Percentiles rank a stretch among this genome's conserved stretches.
phyloP scores from a whole-genome alignment of 2,888 invertebrate genomes.

The Myopa testacea region DNA sequence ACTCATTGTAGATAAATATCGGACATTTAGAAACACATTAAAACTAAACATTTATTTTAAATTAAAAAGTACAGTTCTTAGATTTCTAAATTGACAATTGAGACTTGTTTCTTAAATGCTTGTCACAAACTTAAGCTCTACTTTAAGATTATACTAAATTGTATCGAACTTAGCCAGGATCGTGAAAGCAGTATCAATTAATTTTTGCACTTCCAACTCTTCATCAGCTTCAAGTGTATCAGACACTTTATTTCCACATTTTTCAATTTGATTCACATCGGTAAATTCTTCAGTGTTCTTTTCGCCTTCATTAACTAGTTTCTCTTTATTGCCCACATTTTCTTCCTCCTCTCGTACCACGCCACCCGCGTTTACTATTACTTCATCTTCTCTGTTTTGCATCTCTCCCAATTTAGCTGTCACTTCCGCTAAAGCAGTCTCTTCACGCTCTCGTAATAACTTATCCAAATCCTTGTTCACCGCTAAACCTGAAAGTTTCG shows the following conservation, averaged over 20 bases:
- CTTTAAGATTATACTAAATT: neutral
- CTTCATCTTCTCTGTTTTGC: constrained; percentile 31
- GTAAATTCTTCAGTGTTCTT: no score
- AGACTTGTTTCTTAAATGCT: neutral
- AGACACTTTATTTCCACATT: neutral
- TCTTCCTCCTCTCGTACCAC: neutral
- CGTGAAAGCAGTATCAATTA: no score
- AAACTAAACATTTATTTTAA: constrained; percentile 20
- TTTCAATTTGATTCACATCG: neutral
- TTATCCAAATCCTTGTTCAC: constrained; percentile 56
- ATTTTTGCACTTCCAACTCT: neutral
- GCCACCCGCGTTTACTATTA: neutral
- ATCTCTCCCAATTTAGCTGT: constrained; percentile 41
- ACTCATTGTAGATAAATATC: constrained; percentile 71
- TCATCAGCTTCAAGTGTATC: neutral
- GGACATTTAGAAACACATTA: constrained; percentile 11
- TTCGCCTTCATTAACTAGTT: no score
- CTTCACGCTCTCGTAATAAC: constrained; percentile 52
- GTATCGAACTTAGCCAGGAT: neutral
- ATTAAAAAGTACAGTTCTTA: neutral
- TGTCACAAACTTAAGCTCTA: neutral
- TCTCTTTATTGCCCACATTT: neutral
- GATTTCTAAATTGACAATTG: neutral
- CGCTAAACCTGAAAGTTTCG: constrained; percentile 56
- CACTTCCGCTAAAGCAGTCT: constrained; percentile 49